Percentiles rank a stretch among this genome's conserved stretches.
phyloP scores from a whole-genome alignment of 2,797 vertebrate species.

The Premnoplex brunnescens region DNA sequence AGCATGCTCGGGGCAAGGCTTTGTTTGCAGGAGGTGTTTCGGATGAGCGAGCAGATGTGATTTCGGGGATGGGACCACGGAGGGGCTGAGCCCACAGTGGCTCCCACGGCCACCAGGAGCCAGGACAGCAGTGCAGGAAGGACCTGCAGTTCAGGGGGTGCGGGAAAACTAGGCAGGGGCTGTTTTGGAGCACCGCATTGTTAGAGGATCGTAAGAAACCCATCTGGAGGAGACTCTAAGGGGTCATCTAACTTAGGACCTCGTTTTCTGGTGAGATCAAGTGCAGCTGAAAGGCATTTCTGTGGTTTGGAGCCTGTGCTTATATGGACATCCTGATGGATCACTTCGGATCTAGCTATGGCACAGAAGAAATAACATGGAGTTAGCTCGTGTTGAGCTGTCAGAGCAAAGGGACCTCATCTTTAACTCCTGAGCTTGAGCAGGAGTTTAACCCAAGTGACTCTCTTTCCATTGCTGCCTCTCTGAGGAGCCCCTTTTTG shows the following conservation, averaged over 20 bases:
- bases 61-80: neutral
- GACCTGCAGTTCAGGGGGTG: neutral
- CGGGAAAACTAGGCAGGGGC: neutral
- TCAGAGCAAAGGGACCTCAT: neutral
- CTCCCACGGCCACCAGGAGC: neutral
- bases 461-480: neutral
- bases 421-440: neutral
- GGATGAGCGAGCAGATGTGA: neutral
- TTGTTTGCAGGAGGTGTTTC: neutral
- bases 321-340: neutral
- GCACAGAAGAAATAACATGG: neutral
- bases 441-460: neutral
- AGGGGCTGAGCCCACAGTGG: neutral
- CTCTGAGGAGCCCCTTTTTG: neutral
- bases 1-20: neutral
- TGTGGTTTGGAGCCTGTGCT: constrained; percentile 46
- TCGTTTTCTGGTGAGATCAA: neutral
- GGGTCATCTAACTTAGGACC: neutral
- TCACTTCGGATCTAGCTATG: neutral
- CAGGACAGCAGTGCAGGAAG: fast-evolving
- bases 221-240: neutral
- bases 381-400: neutral
- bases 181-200: fast-evolving
- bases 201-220: neutral
- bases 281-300: constrained; percentile 19